These are phyloP conservation scores for Meloidogyne exigua DNA, from an alignment of 1,140 invertebrate species.

Conservation along the genomic window DNA sequence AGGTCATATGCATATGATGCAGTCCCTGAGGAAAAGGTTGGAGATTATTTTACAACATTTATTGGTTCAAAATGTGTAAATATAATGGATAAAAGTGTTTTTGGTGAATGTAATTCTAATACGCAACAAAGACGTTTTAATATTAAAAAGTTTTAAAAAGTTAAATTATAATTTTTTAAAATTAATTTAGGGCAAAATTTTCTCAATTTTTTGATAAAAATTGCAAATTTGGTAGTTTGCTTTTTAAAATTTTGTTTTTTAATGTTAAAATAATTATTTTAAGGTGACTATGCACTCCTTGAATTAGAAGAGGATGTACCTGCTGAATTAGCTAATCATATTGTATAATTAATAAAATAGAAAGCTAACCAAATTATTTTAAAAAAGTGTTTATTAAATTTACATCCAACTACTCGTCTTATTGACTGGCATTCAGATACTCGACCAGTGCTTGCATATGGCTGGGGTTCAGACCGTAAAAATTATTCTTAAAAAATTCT, in stretches of 20 bases:
- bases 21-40: background rate
- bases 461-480: constrained; percentile 9
- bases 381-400: background rate
- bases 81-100: background rate
- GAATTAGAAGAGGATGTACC: constrained; percentile 20
- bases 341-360: background rate
- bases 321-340: constrained; percentile 10
- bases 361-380: too few species aligned
- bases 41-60: background rate
- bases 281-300: constrained; percentile 1
- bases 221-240: background rate
- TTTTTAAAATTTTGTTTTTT: constrained; percentile 6
- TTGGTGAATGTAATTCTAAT: background rate
- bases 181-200: constrained; percentile 7
- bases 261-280: background rate
- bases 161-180: background rate
- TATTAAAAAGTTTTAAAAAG: background rate
- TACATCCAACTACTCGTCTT: background rate
- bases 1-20: background rate
- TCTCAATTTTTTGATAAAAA: constrained; percentile 9
- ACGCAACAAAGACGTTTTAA: background rate
- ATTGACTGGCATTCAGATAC: background rate
- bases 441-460: constrained; percentile 1
- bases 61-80: constrained; percentile 3
- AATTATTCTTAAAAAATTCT: background rate